phyloP scores from a whole-genome alignment of 2,113 vertebrate genomes.

The Porphyrio hochstetteri region DNA sequence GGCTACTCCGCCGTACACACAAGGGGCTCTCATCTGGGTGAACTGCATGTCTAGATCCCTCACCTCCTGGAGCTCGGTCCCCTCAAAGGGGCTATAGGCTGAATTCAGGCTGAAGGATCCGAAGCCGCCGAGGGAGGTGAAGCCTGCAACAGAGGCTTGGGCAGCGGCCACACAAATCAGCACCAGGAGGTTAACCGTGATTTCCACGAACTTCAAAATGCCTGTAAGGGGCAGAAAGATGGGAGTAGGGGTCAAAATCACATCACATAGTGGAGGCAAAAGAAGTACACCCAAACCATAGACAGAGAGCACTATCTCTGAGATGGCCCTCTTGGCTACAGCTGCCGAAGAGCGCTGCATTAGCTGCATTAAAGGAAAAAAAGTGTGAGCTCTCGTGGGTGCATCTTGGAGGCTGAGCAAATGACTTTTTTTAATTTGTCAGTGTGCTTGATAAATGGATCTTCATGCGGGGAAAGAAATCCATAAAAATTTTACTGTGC shows the following conservation, averaged over 20 bases:
- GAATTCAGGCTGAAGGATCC: conserved; percentile 78
- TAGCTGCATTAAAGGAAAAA: too few relatives aligned
- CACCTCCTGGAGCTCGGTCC: conserved; percentile 81
- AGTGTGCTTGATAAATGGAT: conserved; percentile 26
- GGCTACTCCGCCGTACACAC: conserved; percentile 81
- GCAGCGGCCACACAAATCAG: conserved; percentile 82
- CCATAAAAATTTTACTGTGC: conserved; percentile 44
- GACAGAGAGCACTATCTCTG: neutral
- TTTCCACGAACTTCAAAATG: conserved; percentile 79
- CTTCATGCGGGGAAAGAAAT: neutral
- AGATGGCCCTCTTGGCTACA: neutral
- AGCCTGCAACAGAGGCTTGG: conserved; percentile 77
- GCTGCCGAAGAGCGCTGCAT: neutral
- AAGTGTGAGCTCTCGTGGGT: neutral
- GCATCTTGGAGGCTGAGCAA: neutral
- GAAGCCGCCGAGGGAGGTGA: conserved; percentile 73
- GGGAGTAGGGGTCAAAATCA: neutral
- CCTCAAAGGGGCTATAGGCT: conserved; percentile 82
- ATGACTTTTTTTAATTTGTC: conserved; percentile 44
- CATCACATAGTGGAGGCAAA: neutral
- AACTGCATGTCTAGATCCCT: conserved; percentile 86
- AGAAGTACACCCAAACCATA: neutral
- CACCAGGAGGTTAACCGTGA: conserved; percentile 79
- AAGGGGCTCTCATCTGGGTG: conserved; percentile 87
- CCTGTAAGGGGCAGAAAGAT: conserved; percentile 62